These are phyloP conservation scores for Tetranychus urticae DNA, from an alignment of 1,140 invertebrate species.

Conservation along the genomic window DNA sequence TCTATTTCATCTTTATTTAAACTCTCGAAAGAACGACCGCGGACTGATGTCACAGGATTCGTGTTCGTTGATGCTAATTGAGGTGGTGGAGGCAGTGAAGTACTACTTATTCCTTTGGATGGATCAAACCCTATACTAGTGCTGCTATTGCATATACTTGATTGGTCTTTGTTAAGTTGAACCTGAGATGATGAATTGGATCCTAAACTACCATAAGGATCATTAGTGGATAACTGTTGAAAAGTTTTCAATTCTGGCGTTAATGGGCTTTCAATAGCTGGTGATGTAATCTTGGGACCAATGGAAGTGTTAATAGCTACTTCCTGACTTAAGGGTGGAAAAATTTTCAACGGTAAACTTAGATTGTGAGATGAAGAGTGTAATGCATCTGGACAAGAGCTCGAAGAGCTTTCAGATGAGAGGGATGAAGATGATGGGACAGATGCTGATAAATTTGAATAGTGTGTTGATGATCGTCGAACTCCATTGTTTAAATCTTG, in stretches of 20 bases:
- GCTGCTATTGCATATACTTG: too few species aligned
- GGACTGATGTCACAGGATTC: not conserved
- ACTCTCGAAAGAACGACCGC: constrained; percentile 9
- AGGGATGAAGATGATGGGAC: not conserved
- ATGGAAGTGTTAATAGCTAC: constrained; percentile 8
- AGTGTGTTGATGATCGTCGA: not conserved
- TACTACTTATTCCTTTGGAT: too few species aligned
- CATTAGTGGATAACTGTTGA: not conserved
- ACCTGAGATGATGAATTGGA: too few species aligned
- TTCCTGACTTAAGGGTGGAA: constrained; percentile 5
- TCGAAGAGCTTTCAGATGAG: not conserved
- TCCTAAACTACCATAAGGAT: too few species aligned
- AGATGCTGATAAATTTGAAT: not conserved
- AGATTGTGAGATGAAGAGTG: not conserved
- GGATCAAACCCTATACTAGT: too few species aligned
- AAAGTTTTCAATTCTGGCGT: constrained; percentile 7
- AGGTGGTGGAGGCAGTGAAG: too few species aligned
- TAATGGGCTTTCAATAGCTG: constrained; percentile 2
- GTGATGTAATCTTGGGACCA: not conserved
- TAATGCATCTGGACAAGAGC: not conserved
- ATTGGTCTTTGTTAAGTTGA: too few species aligned
- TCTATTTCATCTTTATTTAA: constrained; percentile 1
- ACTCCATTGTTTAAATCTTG: constrained; percentile 35
- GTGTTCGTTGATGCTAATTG: too few species aligned
- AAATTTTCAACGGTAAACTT: not conserved